Conservation (phyloP, 2,888 invertebrate species). For the Leistus spinibarbis region DNA sequence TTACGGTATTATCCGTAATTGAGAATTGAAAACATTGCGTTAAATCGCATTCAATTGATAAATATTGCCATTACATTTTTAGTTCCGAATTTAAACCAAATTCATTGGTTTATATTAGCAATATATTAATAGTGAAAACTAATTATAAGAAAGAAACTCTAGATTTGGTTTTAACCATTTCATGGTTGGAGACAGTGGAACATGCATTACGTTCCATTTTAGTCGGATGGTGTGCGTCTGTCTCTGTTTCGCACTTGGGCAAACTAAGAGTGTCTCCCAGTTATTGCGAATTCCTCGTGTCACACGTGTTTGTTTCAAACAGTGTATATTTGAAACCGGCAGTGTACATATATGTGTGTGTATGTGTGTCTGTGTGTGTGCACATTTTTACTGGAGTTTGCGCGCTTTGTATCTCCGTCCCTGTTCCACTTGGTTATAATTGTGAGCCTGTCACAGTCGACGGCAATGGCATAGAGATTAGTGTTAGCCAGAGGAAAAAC, state of each 20-base stretch:
- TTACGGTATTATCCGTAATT: not conserved
- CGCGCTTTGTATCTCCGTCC: not conserved
- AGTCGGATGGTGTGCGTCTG: not conserved
- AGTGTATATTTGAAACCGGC: not conserved
- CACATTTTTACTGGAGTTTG: not conserved
- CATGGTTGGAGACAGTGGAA: not conserved
- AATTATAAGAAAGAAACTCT: too few relatives aligned
- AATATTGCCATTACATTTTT: conserved; percentile 31
- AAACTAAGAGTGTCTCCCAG: conserved; percentile 42
- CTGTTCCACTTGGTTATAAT: conserved; percentile 45
- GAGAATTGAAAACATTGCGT: not conserved
- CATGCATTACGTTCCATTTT: conserved; percentile 11
- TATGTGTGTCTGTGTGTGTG: not conserved
- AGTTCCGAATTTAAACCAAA: too few relatives aligned
- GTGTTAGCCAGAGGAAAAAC: conserved; percentile 41
- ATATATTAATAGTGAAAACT: too few relatives aligned
- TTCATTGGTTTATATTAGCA: too few relatives aligned
- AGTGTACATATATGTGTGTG: not conserved
- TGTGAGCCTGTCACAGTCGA: conserved; percentile 52
- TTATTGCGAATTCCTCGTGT: conserved; percentile 54
- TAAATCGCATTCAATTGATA: conserved; percentile 25
- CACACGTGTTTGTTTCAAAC: conserved; percentile 51
- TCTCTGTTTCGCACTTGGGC: not conserved
- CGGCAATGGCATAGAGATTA: conserved; percentile 45
- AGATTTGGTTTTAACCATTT: conserved; percentile 9